phyloP scores from a whole-genome alignment of 92 coral and sea anemone species.

The Diadumene lineata region DNA sequence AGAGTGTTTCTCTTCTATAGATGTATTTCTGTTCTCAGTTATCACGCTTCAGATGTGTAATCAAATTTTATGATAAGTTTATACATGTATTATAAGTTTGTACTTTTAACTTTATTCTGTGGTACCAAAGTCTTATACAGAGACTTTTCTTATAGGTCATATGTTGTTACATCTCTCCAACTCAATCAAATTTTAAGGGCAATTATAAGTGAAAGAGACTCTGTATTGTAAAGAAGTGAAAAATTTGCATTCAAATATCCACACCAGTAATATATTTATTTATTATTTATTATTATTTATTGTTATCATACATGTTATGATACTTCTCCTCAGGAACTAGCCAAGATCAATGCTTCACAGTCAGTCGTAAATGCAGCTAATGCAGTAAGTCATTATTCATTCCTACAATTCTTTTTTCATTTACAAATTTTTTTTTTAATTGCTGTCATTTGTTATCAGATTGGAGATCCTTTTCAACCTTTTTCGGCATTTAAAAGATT shows the following conservation, averaged over 20 bases:
- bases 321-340: no score
- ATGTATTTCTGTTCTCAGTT: background rate
- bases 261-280: background rate
- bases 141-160: no score
- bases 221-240: no score
- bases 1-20: background rate
- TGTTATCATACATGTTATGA: no score
- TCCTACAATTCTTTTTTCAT: background rate
- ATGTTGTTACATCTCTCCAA: no score
- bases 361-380: conserved; percentile 88
- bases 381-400: conserved; percentile 48
- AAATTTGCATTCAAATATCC: no score
- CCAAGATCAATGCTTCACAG: conserved; percentile 90
- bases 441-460: conserved; percentile 33
- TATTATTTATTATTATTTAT: background rate
- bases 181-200: no score
- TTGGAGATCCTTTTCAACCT: conserved; percentile 74
- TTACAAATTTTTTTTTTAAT: background rate
- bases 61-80: background rate
- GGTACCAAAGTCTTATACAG: no score
- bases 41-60: background rate
- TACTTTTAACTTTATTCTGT: no score
- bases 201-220: no score
- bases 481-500: conserved; percentile 81
- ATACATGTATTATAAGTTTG: background rate